Base-by-base conservation (phyloP, 2,797 vertebrate species). In the Pantherophis alleghaniensis region DNA sequence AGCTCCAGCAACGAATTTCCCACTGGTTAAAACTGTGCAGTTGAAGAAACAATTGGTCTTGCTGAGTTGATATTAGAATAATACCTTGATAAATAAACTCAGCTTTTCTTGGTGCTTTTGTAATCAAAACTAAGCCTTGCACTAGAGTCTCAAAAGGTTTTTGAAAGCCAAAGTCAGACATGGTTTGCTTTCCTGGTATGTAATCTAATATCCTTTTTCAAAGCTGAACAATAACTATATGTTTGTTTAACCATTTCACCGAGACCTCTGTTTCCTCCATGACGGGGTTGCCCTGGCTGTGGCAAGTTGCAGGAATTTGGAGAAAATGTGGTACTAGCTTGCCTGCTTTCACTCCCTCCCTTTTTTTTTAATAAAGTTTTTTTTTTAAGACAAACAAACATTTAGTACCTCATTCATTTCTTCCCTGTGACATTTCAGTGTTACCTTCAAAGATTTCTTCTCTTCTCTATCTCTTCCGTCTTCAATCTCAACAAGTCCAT, bases 151-250 rank as follows among this genome's bases (percentile, higher is more conserved):
- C 87, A 96, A 86, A 96, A 90, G 0, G 86, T 96, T 96, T 94
- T 95, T 96, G 95, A 96, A 95, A 42, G 11, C 94, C 96, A 95
- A 96, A 95, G 94, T 93, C 63, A 96, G 95, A 94, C 95, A 95
- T 88, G 95, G 96, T 66, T 96, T 86, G 6, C 90, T 96, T 92
- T 93, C 87, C 92, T 79, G 94, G 96, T 96, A 97, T 97, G 97
- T 97, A 97, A 97, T 96, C 89, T 97, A 97, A 97, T 97, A 97
- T 97, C 95, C 96, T 97, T 94, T 96, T 90, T 95, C 94, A 97
- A 97, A 97, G 95, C 96, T 94, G 94, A 95, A 96, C 94, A 97
- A 97, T 97, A 97, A 96, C 6, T 7, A 95, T 92, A 83, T 97
- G 96, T 97, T 98, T 98, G 92, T 96, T 97, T 97, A 97, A 97